These are phyloP conservation scores for Disparrhopalites patrizii DNA, from an alignment of 2,888 invertebrate species.

Conservation along the genomic window DNA sequence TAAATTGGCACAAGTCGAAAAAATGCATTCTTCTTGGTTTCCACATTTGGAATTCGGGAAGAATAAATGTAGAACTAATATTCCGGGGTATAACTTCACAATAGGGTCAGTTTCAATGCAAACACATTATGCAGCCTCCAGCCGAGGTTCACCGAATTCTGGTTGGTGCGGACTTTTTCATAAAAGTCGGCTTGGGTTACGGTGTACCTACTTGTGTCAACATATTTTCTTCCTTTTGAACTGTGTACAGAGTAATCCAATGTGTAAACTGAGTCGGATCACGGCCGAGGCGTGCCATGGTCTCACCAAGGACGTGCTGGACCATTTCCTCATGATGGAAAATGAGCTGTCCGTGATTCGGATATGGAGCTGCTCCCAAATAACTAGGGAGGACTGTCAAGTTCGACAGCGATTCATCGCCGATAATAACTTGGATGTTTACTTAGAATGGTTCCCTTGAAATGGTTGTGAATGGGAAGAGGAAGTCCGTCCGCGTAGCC, in stretches of 20 bases:
- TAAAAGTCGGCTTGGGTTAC: no score
- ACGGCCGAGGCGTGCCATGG: slow-evolving; percentile 50
- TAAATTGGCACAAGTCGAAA: no score
- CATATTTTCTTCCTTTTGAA: not conserved
- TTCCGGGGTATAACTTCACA: no score
- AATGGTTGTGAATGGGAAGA: not conserved
- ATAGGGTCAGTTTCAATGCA: no score
- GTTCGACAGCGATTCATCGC: slow-evolving; percentile 45
- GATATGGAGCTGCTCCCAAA: slow-evolving; percentile 50
- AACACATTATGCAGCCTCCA: no score
- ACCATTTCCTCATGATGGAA: slow-evolving; percentile 48
- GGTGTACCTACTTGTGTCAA: no score
- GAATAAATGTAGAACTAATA: no score
- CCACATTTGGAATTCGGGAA: no score
- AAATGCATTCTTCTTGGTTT: no score
- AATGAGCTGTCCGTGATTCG: slow-evolving; percentile 50
- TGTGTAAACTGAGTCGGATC: slow-evolving; percentile 49
- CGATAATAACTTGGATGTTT: slow-evolving; percentile 49
- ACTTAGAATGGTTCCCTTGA: slow-evolving; percentile 50
- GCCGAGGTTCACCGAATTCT: no score
- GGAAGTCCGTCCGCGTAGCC: no score
- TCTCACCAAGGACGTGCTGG: slow-evolving; percentile 45
- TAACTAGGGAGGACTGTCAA: slow-evolving; percentile 45
- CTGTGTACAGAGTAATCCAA: slow-evolving; percentile 50
- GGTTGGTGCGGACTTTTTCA: no score